Conservation (phyloP, 2,888 invertebrate genomes). For the Ectobius pallidus region DNA sequence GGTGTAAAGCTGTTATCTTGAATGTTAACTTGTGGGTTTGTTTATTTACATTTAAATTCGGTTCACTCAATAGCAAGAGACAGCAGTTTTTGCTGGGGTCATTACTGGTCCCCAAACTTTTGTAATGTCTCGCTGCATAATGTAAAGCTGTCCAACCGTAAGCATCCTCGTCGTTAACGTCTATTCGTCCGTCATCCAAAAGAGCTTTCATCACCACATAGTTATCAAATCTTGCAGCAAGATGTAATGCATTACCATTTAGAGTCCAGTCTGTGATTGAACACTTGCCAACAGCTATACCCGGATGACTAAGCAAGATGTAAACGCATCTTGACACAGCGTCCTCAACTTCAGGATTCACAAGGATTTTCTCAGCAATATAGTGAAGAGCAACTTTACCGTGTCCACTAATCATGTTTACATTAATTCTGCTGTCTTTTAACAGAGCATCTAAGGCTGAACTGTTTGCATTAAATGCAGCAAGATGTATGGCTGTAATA, state of each 20-base stretch:
- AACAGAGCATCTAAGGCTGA: background rate
- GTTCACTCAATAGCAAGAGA: background rate
- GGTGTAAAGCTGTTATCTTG: background rate
- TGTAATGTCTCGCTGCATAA: background rate
- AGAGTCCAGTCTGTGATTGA: conserved; percentile 1
- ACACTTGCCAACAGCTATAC: background rate
- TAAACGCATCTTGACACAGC: background rate
- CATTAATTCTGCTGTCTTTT: background rate
- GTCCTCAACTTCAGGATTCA: background rate
- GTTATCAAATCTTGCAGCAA: background rate
- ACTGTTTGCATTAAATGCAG: background rate
- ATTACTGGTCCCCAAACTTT: background rate
- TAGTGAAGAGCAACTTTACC: background rate
- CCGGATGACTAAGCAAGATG: background rate
- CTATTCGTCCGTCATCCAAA: background rate
- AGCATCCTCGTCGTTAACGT: background rate
- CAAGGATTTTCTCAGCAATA: background rate
- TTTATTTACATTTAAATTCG: background rate
- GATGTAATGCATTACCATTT: background rate
- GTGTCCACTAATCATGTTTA: background rate
- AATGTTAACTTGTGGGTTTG: background rate
- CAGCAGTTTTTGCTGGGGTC: background rate
- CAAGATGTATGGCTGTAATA: background rate
- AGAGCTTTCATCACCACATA: background rate
- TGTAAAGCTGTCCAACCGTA: background rate